Evolutionary conservation across 2,113 vertebrate genomes (phyloP), one percentile per base, ranked within the genome.

Genomic region (Dromas ardeola): DNA sequence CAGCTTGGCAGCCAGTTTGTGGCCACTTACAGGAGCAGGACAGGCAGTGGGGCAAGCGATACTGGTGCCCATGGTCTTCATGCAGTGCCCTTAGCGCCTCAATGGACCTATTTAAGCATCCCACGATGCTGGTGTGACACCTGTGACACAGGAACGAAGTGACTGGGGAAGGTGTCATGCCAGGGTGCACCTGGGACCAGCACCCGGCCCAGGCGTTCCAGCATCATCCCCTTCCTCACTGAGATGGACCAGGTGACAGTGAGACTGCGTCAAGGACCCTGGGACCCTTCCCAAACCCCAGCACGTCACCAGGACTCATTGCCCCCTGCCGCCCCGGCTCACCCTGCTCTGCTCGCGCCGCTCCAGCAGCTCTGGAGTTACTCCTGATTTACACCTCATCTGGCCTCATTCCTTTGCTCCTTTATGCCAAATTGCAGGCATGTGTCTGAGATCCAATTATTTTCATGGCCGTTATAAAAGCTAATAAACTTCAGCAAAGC

Each of bases 401-500:
- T 89, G 93, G 38, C 94, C 94, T 97, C n/a, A 26, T 95, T 93
- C 66, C 80, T 90, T 86, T 62, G 5, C 61, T 79, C 66, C 56
- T 84, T 59, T 10, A 1, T 91, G 86, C 63, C 93, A 95, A 90
- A 81, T 49, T 86, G 69, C 86, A 8, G n/a, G 50, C 0, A 0
- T 0, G 3, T 77, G 58, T 58, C 91, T 67, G 65, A 74, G 59
- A 94, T 84, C 56, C 81, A 97, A 74, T 95, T 94, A 94, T 96
- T 92, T 96, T 94, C 81, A 53, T 7, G 50, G 78, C 55, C 2
- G 0, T 96, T 94, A 95, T 81, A 81, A 95, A 88, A 94, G 59
- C 86, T 84, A 96, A 97, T 96, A 94, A 97, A 96, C 55, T 82
- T 83, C 27, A 89, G 89, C 78, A 67, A 63, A 66, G 76, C 72